phyloP scores from a whole-genome alignment of 2,113 vertebrate species.

The Aegotheles bennettii region DNA sequence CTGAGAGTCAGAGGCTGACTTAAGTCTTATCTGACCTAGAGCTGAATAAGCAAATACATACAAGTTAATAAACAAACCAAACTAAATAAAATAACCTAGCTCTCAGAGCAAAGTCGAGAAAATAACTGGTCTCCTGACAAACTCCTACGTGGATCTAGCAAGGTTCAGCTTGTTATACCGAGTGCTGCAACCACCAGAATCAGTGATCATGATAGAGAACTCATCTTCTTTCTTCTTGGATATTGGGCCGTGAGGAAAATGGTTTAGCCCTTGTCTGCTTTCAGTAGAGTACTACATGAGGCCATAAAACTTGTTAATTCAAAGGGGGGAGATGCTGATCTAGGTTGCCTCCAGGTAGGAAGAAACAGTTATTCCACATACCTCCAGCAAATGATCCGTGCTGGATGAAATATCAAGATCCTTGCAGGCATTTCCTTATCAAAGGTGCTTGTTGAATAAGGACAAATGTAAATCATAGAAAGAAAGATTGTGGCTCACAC shows the following conservation, averaged over 20 bases:
- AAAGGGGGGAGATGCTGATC: background rate
- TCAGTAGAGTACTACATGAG: background rate
- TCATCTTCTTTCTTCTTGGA: background rate
- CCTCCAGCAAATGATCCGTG: background rate
- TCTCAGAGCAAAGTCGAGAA: conserved; percentile 29
- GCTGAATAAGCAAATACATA: background rate
- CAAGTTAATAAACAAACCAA: conserved; percentile 62
- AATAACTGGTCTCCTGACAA: background rate
- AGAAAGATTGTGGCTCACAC: background rate
- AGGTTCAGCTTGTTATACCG: background rate
- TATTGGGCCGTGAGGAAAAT: background rate
- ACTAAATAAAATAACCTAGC: background rate
- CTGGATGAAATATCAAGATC: background rate
- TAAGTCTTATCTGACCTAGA: background rate
- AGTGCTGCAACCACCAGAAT: background rate
- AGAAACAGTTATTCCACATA: background rate
- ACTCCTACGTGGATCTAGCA: background rate
- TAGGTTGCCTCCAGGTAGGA: background rate
- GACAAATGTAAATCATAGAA: background rate
- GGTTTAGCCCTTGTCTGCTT: background rate
- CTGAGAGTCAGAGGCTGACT: background rate
- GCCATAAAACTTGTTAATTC: background rate
- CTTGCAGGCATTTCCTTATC: background rate
- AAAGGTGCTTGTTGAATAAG: background rate
- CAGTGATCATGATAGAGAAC: accelerated